Base-by-base conservation (phyloP, 2,888 invertebrate genomes). In the Yponomeuta malinellus region DNA sequence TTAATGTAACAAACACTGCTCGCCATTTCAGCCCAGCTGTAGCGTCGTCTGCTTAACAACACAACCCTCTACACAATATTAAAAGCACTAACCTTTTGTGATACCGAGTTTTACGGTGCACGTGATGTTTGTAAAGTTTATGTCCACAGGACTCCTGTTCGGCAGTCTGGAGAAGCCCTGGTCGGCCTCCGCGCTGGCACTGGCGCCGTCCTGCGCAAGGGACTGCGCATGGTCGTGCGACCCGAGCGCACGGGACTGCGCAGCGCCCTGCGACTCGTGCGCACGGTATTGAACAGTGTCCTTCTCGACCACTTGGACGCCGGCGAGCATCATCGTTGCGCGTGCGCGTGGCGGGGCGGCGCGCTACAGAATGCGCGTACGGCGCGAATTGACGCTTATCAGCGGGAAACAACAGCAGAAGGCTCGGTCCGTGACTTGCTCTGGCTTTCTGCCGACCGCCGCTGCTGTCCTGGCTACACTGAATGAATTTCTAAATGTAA, bases 41-140 rank as follows among this genome's bases (percentile, higher is more conserved):
- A 5, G 33, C 33, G 33, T 5, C 43, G 43, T 8, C 43, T 43
- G 4, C 43, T 33, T 33, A 8, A 43, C 43, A 43, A 43, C 43
- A 43, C 33, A 33, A 33, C 2, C 33, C 5, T 1, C 33, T 33
- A 33, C 33, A 33, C 12, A 66, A 33, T 37, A 37, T 10, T 31
- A 66, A 10, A 31, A 37, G 37, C 48, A 68, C 88, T 87, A 83
- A 96, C 96, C 96, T 94, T 94, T 95, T 79, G 94, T 93, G 76
- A 95, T 94, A 75, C 96, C 96, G 72, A 95, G 88, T 63, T 93
- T 94, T 29, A 96, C 96, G 0, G 94, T 95, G 79, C 95, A 96
- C 0, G 94, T 94, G 74, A 97, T 93, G 79, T 96, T 94, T 72
- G 95, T 94, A 83, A 97, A 97, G 75, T 94, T 93, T 74, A 97